Base-by-base conservation (phyloP, 2,113 vertebrate genomes). In the Anser cygnoides region DNA sequence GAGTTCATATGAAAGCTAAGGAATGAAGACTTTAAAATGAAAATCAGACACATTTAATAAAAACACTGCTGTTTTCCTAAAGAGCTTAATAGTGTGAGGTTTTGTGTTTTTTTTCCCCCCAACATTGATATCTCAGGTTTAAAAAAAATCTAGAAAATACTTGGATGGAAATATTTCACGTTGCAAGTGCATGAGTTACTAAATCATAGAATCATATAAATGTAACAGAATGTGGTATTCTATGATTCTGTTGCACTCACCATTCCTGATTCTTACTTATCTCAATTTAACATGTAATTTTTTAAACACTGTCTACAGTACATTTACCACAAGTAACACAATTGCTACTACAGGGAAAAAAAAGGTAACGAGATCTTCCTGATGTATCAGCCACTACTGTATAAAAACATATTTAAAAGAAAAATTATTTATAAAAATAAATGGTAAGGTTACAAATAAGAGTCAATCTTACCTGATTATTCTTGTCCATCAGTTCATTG, bases 391-490 rank as follows among this genome's bases (percentile, higher is more conserved):
- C 29, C 61, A 82, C n/a, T 55, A 61, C 13, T 35, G 50, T 10
- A 67, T 49, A 49, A 49, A 49, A 49, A 49, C 21, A 49, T 49
- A 21, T 11, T 49, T 49, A 21, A 49, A 49, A 49, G 46, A 49
- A 49, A 49, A 49, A 49, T 11, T 49, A 49, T 49, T 49, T 49
- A 49, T 49, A 49, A 49, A 49, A 93, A 71, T 39, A 81, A 80
- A 79, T 6, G 2, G 6, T 54, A 84, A 74, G 21, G 10, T 6
- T 84, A 89, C 6, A 43, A 46, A 84, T 55, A 86, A 44, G 26
- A 73, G 25, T 37, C 26, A 75, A 41, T 77, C 74, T 84, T 95
- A 99, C 99, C 98, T 98, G 97, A 59, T 84, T 97, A 46, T 98
- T 98, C 96, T 98, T 98, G 55, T 98, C 97, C 25, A 95, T 97